Percentiles rank a stretch among this genome's conserved stretches.
phyloP scores from a whole-genome alignment of 1,140 invertebrate genomes.

The Drosophila erecta region DNA sequence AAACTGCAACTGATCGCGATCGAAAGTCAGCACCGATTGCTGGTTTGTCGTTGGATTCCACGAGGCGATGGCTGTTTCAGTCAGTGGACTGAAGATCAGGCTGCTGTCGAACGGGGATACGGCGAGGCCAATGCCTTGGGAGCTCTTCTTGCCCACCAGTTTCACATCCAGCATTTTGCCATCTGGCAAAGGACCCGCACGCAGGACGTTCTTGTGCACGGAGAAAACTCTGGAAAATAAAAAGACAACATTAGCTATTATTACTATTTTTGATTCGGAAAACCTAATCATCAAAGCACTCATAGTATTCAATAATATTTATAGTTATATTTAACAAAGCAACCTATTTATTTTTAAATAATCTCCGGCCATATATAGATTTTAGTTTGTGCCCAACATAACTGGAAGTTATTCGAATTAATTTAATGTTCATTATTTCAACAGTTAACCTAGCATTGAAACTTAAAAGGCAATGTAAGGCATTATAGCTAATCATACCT shows the following conservation, averaged over 20 bases:
- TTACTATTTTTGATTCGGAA: neutral
- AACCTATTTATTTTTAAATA: neutral
- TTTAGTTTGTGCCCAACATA: neutral
- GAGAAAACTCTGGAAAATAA: constrained; percentile 88
- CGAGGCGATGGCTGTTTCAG: constrained; percentile 90
- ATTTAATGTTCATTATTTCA: neutral
- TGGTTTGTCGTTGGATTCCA: constrained; percentile 90
- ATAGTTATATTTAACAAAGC: no score
- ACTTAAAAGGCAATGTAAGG: neutral
- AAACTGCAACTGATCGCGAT: constrained; percentile 90
- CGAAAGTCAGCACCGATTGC: constrained; percentile 88
- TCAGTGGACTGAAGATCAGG: constrained; percentile 90
- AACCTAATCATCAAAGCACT: no score
- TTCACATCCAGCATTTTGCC: constrained; percentile 90
- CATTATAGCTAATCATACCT: neutral
- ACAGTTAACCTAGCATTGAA: neutral
- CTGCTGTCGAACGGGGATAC: constrained; percentile 89
- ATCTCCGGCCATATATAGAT: neutral
- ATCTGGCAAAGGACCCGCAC: constrained; percentile 88
- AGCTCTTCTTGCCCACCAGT: constrained; percentile 91
- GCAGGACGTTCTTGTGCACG: constrained; percentile 89
- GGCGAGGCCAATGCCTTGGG: constrained; percentile 90
- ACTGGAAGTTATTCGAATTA: neutral
- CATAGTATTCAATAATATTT: no score
- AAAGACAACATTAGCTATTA: neutral